Percentiles rank a stretch among this genome's conserved stretches.
Evolutionary conservation across 2,113 vertebrate species (phyloP).

Genomic region (Rhegmatorhina hoffmannsi): DNA sequence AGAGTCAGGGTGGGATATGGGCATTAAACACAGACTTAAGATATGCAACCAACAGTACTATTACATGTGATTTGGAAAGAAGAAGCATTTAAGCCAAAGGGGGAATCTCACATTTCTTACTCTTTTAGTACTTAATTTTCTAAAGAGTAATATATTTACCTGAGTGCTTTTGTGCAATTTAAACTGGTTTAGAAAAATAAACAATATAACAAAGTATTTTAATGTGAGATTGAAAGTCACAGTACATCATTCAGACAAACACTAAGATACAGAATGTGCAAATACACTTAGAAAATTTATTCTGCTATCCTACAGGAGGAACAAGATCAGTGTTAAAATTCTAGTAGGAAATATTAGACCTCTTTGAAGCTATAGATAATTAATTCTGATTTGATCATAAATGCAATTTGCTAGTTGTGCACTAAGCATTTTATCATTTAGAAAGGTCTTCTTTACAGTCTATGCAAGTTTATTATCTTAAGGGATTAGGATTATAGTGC

Average conservation of each 20-base stretch:
- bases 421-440: not conserved
- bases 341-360: not conserved
- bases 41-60: not conserved
- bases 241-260: not conserved
- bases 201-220: not conserved
- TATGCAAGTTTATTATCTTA: not conserved
- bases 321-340: not conserved
- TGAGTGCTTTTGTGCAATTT: not conserved
- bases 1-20: not conserved
- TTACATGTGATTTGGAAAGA: not conserved
- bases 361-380: not conserved
- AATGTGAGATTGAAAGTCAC: not conserved
- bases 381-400: not conserved
- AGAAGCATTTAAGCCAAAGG: not conserved
- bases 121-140: not conserved
- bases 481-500: not conserved
- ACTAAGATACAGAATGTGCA: not conserved
- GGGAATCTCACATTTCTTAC: not conserved
- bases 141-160: not conserved
- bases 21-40: not conserved
- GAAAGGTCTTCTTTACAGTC: not conserved
- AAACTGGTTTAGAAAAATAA: conserved; percentile 2
- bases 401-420: not conserved
- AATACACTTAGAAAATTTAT: not conserved
- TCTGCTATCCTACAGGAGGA: not conserved